Conservation (phyloP, 2,888 invertebrate genomes). For the Aleiodes leptofemur region DNA sequence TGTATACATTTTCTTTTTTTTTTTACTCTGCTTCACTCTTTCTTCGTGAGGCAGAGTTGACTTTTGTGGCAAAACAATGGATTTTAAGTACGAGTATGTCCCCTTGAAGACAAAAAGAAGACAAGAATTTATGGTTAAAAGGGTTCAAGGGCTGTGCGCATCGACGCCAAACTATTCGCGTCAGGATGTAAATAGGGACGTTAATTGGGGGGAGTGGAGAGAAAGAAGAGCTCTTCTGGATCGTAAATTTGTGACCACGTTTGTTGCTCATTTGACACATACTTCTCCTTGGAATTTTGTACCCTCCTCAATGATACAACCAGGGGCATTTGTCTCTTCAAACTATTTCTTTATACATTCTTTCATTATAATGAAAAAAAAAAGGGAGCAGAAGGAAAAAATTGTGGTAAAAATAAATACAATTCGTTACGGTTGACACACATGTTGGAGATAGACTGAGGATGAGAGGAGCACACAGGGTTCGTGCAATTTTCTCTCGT, state of each 20-base stretch:
- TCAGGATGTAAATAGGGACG: constrained; percentile 36
- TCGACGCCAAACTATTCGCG: constrained; percentile 38
- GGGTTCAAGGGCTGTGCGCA: constrained; percentile 36
- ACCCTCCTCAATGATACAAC: constrained; percentile 20
- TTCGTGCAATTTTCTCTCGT: not conserved
- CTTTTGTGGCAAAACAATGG: too few relatives aligned
- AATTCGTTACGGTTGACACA: constrained; percentile 2
- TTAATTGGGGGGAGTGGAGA: constrained; percentile 35
- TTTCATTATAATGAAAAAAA: too few relatives aligned
- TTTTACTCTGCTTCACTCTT: not conserved
- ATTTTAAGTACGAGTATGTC: too few relatives aligned
- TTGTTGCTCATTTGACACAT: constrained; percentile 34
- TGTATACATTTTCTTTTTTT: not conserved
- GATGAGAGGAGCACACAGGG: too few relatives aligned
- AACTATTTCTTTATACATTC: too few relatives aligned
- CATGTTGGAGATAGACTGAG: too few relatives aligned
- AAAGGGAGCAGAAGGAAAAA: too few relatives aligned
- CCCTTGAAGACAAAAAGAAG: constrained; percentile 4
- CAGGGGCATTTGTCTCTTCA: not conserved
- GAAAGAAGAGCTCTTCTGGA: not conserved
- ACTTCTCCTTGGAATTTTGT: constrained; percentile 21
- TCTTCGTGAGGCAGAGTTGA: not conserved
- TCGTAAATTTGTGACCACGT: constrained; percentile 39
- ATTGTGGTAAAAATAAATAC: not conserved
- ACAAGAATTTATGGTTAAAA: constrained; percentile 27